Evolutionary conservation across 2,113 vertebrate genomes (phyloP).

Genomic region (Etheostoma spectabile): DNA sequence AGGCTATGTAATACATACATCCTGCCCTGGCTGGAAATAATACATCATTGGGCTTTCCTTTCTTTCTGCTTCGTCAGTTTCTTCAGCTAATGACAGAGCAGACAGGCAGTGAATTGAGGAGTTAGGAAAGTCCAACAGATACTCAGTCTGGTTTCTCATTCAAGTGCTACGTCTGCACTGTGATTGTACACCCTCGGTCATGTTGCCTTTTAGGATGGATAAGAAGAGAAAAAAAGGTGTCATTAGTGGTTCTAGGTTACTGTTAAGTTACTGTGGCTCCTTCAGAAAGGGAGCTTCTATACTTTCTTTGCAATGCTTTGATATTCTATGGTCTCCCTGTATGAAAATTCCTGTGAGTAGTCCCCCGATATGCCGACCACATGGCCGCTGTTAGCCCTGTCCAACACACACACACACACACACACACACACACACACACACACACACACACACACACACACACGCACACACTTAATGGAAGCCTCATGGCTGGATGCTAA

Average conservation of each 20-base stretch:
- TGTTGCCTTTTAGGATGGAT: slow-evolving; percentile 37
- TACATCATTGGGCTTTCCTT: slow-evolving; percentile 24
- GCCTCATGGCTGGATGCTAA: slow-evolving; percentile 43
- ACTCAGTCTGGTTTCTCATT: slow-evolving; percentile 51
- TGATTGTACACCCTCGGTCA: slow-evolving; percentile 36
- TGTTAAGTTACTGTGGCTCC: slow-evolving; percentile 26
- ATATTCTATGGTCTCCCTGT: slow-evolving; percentile 25
- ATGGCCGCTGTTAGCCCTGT: slow-evolving; percentile 53
- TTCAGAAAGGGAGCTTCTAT: slow-evolving; percentile 9
- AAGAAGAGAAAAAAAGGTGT: slow-evolving; percentile 10
- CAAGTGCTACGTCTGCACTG: slow-evolving; percentile 11
- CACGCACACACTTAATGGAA: slow-evolving; percentile 48
- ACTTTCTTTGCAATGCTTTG: slow-evolving; percentile 32
- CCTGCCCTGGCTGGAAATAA: slow-evolving; percentile 20
- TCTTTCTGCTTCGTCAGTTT: slow-evolving; percentile 41
- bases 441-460: too few relatives aligned
- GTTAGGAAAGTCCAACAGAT: slow-evolving; percentile 19
- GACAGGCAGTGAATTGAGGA: slow-evolving; percentile 10
- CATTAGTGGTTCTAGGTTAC: slow-evolving; percentile 52
- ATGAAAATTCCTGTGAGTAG: slow-evolving; percentile 46
- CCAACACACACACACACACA: slow-evolving; percentile 6
- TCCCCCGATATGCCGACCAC: slow-evolving; percentile 60
- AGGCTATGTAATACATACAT: not conserved
- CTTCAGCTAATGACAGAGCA: slow-evolving; percentile 35
- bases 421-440: too few relatives aligned